Conservation (phyloP, 2,113 vertebrate species). For the Cyrtonyx montezumae region DNA sequence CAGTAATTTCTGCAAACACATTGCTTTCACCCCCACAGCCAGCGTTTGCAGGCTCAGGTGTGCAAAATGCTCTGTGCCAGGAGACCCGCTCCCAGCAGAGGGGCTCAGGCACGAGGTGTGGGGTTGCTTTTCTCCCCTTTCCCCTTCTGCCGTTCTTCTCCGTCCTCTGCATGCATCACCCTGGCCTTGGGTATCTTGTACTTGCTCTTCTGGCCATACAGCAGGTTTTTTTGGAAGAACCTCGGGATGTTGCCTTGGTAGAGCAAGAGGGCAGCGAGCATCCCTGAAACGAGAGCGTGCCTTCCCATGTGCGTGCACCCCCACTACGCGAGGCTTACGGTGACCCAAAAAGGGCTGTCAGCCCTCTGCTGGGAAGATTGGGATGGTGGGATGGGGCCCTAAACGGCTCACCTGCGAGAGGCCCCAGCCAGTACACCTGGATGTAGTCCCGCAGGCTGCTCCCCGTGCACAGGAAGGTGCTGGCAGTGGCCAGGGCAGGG, state of each 20-base stretch:
- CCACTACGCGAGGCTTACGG: background rate
- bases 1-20: background rate
- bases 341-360: background rate
- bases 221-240: constrained; percentile 88
- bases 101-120: background rate
- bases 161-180: background rate
- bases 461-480: constrained; percentile 89
- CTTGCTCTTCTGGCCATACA: constrained; percentile 85
- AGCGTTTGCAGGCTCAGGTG: background rate
- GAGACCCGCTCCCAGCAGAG: background rate
- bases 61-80: fast-evolving
- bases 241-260: constrained; percentile 86
- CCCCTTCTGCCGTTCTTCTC: fast-evolving
- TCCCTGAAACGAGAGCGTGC: constrained; percentile 75
- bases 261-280: constrained; percentile 85
- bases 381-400: fast-evolving
- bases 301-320: background rate
- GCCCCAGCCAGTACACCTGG: constrained; percentile 88
- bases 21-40: background rate
- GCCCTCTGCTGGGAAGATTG: background rate
- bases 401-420: constrained; percentile 80
- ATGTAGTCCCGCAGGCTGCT: constrained; percentile 81
- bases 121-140: background rate
- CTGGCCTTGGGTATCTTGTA: constrained; percentile 81
- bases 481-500: constrained; percentile 81